Conservation (phyloP, 2,888 invertebrate species). For the Torymus texanus region DNA sequence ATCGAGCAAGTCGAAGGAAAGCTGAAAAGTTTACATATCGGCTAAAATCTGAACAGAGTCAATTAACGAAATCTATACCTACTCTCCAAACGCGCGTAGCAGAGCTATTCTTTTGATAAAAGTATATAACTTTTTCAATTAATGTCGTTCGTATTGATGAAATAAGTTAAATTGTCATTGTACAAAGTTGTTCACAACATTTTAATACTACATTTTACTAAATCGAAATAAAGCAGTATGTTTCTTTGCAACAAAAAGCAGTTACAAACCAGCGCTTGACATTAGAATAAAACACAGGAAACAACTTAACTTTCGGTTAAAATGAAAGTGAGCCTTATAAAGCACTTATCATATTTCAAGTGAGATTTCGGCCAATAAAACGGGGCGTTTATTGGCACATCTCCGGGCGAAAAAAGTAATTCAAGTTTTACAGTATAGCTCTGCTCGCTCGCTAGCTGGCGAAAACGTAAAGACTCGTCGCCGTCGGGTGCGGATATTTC, state of each 20-base stretch:
- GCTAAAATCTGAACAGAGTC: conserved; percentile 33
- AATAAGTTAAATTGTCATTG: not conserved
- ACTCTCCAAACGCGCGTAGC: not conserved
- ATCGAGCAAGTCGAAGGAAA: conserved; percentile 58
- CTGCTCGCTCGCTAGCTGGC: not conserved
- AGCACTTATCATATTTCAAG: conserved; percentile 55
- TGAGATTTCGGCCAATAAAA: conserved; percentile 57
- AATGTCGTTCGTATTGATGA: not conserved
- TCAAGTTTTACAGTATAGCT: conserved; percentile 49
- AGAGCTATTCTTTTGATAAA: conserved; percentile 4
- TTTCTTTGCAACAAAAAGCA: too few relatives aligned
- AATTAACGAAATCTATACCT: conserved; percentile 17
- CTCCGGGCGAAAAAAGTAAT: conserved; percentile 49
- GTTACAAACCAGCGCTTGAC: not conserved
- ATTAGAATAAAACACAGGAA: not conserved
- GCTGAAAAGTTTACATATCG: conserved; percentile 46
- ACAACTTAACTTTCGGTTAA: conserved; percentile 34
- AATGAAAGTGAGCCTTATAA: conserved; percentile 48
- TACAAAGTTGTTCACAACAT: not conserved
- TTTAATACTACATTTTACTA: not conserved
- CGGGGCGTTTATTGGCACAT: conserved; percentile 52
- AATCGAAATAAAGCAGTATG: too few relatives aligned
- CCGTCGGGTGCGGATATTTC: conserved; percentile 42
- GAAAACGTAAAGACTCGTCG: conserved; percentile 39
- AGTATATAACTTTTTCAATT: conserved; percentile 1